Evolutionary conservation across 2,113 vertebrate species (phyloP).

Genomic region (Myotis lucifugus): DNA sequence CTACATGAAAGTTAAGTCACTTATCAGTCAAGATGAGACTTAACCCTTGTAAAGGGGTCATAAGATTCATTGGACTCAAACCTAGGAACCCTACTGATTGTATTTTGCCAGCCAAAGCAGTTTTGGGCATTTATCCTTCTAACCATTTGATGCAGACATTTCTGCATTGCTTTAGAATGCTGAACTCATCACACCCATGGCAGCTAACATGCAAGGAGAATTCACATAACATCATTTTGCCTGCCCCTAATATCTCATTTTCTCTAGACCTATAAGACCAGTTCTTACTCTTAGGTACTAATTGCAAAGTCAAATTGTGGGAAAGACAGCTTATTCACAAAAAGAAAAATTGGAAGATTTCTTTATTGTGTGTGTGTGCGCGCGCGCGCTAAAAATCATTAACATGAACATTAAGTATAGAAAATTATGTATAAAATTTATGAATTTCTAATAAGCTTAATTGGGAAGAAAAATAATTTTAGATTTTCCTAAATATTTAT

Average conservation of each 20-base stretch:
- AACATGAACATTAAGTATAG: background rate
- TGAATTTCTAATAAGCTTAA: background rate
- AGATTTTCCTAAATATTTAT: background rate
- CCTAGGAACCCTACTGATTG: background rate
- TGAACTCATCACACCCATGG: background rate
- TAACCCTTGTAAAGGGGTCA: background rate
- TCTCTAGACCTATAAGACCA: background rate
- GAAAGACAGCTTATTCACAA: background rate
- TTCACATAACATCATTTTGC: conserved; percentile 9
- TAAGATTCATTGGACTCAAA: background rate
- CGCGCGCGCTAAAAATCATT: background rate
- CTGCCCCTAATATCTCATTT: background rate
- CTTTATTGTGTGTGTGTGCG: background rate
- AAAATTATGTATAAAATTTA: background rate
- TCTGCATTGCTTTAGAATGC: background rate
- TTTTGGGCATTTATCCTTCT: background rate
- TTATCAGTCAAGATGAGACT: background rate
- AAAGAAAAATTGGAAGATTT: background rate
- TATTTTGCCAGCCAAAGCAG: background rate
- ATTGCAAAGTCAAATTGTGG: background rate
- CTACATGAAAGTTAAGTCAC: background rate
- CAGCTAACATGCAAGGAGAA: background rate
- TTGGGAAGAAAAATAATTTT: background rate
- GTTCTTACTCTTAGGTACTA: background rate
- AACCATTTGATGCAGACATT: background rate